These are phyloP conservation scores for Cheilosia vernalis DNA, from an alignment of 2,888 invertebrate genomes.

Conservation along the genomic window DNA sequence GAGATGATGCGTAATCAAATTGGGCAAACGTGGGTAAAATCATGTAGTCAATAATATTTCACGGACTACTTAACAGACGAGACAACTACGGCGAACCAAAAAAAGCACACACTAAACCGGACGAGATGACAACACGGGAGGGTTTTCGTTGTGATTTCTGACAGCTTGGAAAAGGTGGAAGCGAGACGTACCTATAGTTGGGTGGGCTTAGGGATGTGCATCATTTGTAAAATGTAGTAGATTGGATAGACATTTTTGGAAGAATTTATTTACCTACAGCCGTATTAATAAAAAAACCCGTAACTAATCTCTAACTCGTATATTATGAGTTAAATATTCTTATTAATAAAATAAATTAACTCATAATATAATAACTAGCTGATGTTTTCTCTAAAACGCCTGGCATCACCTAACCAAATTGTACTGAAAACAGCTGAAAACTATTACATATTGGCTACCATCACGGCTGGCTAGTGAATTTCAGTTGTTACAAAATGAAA, in stretches of 20 bases:
- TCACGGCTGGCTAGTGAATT: no score
- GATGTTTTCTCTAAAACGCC: no score
- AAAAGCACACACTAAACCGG: constrained; percentile 7
- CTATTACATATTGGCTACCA: no score
- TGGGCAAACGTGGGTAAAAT: constrained; percentile 52
- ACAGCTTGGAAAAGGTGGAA: constrained; percentile 49
- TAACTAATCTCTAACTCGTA: no score
- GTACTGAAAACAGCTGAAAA: no score
- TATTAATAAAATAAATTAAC: no score
- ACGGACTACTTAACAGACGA: not conserved
- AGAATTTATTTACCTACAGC: no score
- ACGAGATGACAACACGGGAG: constrained; percentile 28
- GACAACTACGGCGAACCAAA: constrained; percentile 20
- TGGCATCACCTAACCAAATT: no score
- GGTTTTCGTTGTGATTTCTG: constrained; percentile 3
- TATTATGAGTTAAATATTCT: no score
- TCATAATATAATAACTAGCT: no score
- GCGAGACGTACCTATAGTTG: constrained; percentile 6
- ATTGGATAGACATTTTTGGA: not conserved
- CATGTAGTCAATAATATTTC: constrained; percentile 51
- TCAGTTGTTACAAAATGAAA: no score
- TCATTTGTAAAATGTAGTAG: not conserved
- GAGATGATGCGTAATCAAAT: constrained; percentile 20
- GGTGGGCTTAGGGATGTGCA: not conserved
- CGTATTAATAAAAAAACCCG: no score